These are phyloP conservation scores for Cygnus buccinator DNA, from an alignment of 2,113 vertebrate genomes.

Conservation along the genomic window DNA sequence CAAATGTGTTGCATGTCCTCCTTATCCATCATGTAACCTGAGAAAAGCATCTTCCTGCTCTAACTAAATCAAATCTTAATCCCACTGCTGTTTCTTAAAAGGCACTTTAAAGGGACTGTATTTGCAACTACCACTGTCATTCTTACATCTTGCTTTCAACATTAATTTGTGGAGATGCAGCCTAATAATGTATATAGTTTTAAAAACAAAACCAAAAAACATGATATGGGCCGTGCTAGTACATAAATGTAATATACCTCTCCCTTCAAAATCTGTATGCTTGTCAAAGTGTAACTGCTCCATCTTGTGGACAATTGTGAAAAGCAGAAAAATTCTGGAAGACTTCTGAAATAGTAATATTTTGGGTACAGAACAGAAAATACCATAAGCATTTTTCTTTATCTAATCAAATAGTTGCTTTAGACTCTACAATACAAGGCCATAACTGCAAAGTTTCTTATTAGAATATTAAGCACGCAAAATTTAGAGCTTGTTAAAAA, in stretches of 20 bases:
- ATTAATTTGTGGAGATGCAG: background rate
- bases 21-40: background rate
- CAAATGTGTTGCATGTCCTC: background rate
- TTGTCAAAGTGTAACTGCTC: background rate
- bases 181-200: background rate
- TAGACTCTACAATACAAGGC: background rate
- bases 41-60: background rate
- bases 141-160: background rate
- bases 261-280: background rate
- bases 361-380: background rate
- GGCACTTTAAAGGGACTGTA: background rate
- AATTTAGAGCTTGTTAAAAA: background rate
- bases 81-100: background rate
- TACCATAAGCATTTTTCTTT: background rate
- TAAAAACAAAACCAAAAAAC: background rate
- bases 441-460: background rate
- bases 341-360: background rate
- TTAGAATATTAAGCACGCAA: background rate
- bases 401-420: background rate
- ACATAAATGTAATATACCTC: background rate
- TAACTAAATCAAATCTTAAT: background rate
- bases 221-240: background rate
- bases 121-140: background rate
- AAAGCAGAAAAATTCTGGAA: background rate
- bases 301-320: constrained; percentile 36